Evolutionary conservation across 1,140 invertebrate genomes (phyloP), one percentile per base, ranked within the genome.

Genomic region (Elymnias hypermnestra): DNA sequence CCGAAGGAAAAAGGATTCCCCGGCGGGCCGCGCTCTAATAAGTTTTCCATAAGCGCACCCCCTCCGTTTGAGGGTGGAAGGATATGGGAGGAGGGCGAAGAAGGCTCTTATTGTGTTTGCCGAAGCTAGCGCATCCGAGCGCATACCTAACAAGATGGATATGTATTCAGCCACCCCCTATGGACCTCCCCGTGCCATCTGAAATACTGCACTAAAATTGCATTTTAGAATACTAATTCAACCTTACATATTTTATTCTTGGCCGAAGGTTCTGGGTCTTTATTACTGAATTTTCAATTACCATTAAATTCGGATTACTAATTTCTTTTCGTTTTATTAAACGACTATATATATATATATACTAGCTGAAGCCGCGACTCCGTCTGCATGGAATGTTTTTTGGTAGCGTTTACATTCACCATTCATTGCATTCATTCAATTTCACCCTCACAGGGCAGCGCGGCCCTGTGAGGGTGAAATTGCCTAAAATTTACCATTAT

Each of bases 121-220:
- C 64, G 76, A 75, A 84, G 77, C 79, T 57, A 57, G 81, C 81
- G 75, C 81, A 84, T 82, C 79, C 77, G 70, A 73, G 75, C 74
- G 79, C 81, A 84, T 84, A 82, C 67, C 76, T 84, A 82, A 84
- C 81, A 81, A 84, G 77, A 82, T 81, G 77, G 75, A 82, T 84
- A 82, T 83, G 79, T 84, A 75, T 69, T 63, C 52, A 55, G 48
- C 60, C 70, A 72, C 65, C 73, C 75, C 72, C 63, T 63, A n/a
- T 57, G 61, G 57, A 65, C 72, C 69, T 44, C 64, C 72, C 53
- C 63, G 54, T 49, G 57, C 61, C 46, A 56, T 45, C 66, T 59
- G 57, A 65, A 70, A 66, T 72, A 66, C 59, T 77, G 72, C 72
- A 81, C 62, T 67, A 70, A 82, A 81, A 84, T 84, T 78, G 81